phyloP scores from a whole-genome alignment of 2,888 invertebrate species.

The Calameuta pallipes region DNA sequence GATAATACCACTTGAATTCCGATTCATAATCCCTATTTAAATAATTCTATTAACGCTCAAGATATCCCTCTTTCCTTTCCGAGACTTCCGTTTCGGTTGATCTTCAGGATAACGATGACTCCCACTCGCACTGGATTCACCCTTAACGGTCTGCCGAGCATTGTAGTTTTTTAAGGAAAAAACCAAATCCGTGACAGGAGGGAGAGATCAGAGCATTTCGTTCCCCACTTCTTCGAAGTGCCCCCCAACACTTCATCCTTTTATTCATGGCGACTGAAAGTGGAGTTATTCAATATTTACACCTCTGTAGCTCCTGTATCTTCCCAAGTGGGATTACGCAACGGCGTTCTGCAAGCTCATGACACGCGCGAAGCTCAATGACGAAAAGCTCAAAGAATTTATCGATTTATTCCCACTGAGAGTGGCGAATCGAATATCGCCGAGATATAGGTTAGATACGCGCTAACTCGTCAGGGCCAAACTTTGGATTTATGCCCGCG shows the following conservation, averaged over 20 bases:
- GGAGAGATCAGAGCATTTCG: not conserved
- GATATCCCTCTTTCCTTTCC: not conserved
- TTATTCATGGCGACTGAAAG: not conserved
- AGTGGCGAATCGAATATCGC: not conserved
- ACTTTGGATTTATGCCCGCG: not conserved
- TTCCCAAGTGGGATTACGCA: not conserved
- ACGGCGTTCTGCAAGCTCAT: not conserved
- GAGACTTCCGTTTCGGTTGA: not conserved
- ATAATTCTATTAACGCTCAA: slow-evolving; percentile 6
- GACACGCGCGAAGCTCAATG: not conserved
- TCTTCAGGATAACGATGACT: not conserved
- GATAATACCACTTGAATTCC: not conserved
- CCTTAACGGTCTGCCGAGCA: not conserved
- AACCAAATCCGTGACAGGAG: not conserved
- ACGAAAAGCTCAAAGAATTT: not conserved
- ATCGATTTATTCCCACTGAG: not conserved
- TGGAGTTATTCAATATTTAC: not conserved
- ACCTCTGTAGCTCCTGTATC: not conserved
- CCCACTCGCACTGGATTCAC: not conserved
- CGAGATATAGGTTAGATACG: not conserved
- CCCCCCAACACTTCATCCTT: not conserved
- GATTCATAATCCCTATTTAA: not conserved
- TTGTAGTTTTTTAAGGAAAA: not conserved
- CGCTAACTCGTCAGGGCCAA: not conserved
- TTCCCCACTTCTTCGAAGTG: not conserved